A percentile compares a stretch with the other conserved stretches of the same genome.
phyloP scores from a whole-genome alignment of 2,888 invertebrate genomes.

The Heliothis peltigera region DNA sequence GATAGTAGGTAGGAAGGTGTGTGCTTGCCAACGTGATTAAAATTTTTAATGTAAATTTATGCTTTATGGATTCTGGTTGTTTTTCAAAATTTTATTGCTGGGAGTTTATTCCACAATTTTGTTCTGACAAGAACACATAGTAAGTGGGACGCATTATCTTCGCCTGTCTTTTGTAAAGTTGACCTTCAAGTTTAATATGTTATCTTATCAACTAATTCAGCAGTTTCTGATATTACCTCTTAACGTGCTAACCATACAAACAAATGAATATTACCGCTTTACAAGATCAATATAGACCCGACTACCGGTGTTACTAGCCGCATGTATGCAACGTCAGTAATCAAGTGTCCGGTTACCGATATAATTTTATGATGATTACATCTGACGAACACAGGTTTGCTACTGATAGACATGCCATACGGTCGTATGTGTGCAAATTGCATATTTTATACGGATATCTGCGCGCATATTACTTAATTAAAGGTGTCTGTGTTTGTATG shows the following conservation, averaged over 20 bases:
- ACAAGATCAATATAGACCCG: neutral
- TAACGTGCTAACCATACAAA: neutral
- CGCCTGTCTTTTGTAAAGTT: no score
- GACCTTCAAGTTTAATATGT: no score
- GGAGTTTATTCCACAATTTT: no score
- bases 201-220: no score
- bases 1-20: no score
- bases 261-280: constrained; percentile 2
- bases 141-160: no score
- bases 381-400: constrained; percentile 23
- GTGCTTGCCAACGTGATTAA: no score
- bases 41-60: no score
- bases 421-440: constrained; percentile 42
- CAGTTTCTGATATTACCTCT: neutral
- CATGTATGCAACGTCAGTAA: constrained; percentile 30
- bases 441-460: constrained; percentile 13
- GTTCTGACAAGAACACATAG: no score
- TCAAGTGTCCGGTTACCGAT: constrained; percentile 52
- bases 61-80: no score
- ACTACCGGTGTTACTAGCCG: constrained; percentile 18
- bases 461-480: constrained; percentile 26
- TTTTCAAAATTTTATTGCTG: no score
- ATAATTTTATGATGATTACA: constrained; percentile 52
- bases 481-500: neutral
- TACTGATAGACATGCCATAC: constrained; percentile 39